phyloP scores from a whole-genome alignment of 2,113 vertebrate species.

The Hippocampus abdominalis region DNA sequence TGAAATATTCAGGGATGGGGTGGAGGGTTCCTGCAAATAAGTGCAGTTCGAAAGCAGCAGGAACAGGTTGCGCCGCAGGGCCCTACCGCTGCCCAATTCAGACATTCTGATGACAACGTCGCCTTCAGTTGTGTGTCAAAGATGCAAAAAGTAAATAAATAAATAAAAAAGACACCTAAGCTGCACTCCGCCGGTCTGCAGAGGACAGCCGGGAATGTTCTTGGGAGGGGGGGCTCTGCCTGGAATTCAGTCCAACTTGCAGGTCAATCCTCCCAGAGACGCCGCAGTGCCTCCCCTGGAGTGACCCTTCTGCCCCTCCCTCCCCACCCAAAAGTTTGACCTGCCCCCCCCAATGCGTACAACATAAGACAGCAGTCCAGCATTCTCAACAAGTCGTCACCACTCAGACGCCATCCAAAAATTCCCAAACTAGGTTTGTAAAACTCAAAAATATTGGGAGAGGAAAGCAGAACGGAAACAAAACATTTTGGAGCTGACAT shows the following conservation, averaged over 20 bases:
- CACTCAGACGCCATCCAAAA: too few species aligned
- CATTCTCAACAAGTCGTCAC: too few species aligned
- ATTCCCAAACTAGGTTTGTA: too few species aligned
- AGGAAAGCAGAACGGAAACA: too few species aligned
- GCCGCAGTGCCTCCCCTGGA: conserved; percentile 58
- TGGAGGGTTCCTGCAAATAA: too few species aligned
- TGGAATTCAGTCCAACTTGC: conserved; percentile 62
- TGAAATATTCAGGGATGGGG: too few species aligned
- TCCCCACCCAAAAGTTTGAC: conserved; percentile 35
- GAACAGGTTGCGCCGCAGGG: too few species aligned
- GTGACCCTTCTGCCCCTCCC: conserved; percentile 51
- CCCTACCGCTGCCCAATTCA: neutral
- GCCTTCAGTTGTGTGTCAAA: conserved; percentile 19
- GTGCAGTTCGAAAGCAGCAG: too few species aligned
- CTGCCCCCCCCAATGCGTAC: conserved; percentile 14
- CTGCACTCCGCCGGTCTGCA: conserved; percentile 25
- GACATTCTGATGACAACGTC: conserved; percentile 25
- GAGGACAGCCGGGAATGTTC: neutral
- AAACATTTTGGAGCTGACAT: too few species aligned
- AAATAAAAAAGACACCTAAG: conserved; percentile 7
- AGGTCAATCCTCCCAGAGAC: conserved; percentile 73
- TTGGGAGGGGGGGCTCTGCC: conserved; percentile 39
- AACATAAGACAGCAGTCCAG: too few species aligned
- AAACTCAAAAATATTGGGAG: too few species aligned
- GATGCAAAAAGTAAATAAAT: neutral